Evolutionary conservation across 2,888 invertebrate genomes (phyloP).

Genomic region (Idaea dimidiata): DNA sequence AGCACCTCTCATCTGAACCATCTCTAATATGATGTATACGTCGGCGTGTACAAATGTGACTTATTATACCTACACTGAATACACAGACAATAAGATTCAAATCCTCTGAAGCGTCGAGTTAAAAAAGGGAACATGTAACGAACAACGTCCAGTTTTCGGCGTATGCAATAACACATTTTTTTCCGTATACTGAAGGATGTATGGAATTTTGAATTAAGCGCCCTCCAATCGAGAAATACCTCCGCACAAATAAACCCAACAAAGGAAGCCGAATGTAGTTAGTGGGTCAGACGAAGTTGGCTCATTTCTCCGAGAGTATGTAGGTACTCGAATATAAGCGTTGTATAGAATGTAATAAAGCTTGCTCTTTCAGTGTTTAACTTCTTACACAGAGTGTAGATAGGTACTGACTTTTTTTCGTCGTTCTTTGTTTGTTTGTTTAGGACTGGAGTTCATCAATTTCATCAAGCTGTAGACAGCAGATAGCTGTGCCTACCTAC

Average conservation of each 20-base stretch:
- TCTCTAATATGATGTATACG: not conserved
- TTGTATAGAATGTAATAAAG: slow-evolving; percentile 7
- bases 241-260: slow-evolving; percentile 31
- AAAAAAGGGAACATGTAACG: not conserved
- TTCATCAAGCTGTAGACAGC: slow-evolving; percentile 24
- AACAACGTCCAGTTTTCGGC: slow-evolving; percentile 3
- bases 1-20: not conserved
- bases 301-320: slow-evolving; percentile 17
- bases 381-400: slow-evolving; percentile 17
- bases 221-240: slow-evolving; percentile 33
- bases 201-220: slow-evolving; percentile 32
- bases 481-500: slow-evolving; percentile 2
- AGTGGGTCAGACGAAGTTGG: slow-evolving; percentile 48
- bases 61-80: not conserved
- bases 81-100: not conserved
- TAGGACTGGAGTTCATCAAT: slow-evolving; percentile 60
- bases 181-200: slow-evolving; percentile 23
- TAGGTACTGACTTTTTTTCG: slow-evolving; percentile 28
- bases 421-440: slow-evolving; percentile 54
- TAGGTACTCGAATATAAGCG: slow-evolving; percentile 15
- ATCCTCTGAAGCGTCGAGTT: not conserved
- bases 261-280: slow-evolving; percentile 23
- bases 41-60: not conserved
- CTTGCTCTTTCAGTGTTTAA: slow-evolving; percentile 26
- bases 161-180: slow-evolving; percentile 28